Evolutionary conservation across 53 echinoderm and acorn worm genomes (phyloP).

Genomic region (Stichopus horrens): DNA sequence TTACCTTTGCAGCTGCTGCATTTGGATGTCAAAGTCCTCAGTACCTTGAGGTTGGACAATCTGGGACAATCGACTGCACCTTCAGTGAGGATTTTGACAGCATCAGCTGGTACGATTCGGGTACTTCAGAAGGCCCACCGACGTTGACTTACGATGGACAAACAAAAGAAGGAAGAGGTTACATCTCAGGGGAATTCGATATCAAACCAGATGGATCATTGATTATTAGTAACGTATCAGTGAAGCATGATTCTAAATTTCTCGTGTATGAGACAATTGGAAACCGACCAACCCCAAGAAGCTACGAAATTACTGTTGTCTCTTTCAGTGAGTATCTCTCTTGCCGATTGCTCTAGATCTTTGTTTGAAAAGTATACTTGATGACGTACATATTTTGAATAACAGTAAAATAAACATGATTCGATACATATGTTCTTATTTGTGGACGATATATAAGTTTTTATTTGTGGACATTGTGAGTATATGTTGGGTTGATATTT

Average conservation of each 20-base stretch:
- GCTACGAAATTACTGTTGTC: not conserved
- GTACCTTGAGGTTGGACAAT: slow-evolving; percentile 3
- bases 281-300: not conserved
- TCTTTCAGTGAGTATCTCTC: not conserved
- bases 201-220: not conserved
- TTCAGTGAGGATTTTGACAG: slow-evolving; percentile 1
- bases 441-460: too few relatives aligned
- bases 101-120: not conserved
- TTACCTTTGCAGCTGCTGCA: not conserved
- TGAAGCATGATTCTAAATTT: not conserved
- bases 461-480: too few relatives aligned
- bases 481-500: too few relatives aligned
- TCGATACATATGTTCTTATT: too few relatives aligned
- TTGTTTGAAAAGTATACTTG: too few relatives aligned
- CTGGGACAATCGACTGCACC: not conserved
- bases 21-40: slow-evolving; percentile 21
- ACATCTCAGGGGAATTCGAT: not conserved
- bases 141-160: not conserved
- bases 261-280: not conserved
- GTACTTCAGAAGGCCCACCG: not conserved
- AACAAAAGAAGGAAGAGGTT: not conserved
- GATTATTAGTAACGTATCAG: not conserved
- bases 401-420: too few relatives aligned
- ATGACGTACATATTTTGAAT: too few relatives aligned
- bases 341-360: not conserved